Base-by-base conservation (phyloP, 2,888 invertebrate species). In the Ophioninae sp. region DNA sequence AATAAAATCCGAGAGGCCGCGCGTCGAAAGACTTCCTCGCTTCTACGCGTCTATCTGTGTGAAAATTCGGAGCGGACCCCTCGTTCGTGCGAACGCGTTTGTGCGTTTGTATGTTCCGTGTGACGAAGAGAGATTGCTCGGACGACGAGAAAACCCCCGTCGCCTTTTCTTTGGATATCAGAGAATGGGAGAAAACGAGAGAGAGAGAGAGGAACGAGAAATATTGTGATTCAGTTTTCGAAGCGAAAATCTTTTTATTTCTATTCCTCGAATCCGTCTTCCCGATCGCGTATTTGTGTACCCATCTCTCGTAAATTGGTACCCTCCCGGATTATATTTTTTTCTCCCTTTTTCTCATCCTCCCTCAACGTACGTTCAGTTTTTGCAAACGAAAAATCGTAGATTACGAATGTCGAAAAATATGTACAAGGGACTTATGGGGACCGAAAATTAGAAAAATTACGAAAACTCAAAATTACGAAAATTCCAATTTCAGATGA, bases 1-100 rank as follows among this genome's bases (percentile, higher is more conserved):
- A 89, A 89, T 89, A 89, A 89, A 89, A 88, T 88, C 87, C 89
- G 86, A 57, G 86, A 59, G 86, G 89, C 89, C 89, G 87, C 89
- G 89, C 88, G 84, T 44, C 81, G 82, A 82, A 79, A 82, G 87
- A 87, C 89, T 89, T 89, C 87, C 88, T 88, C 83, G 81, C 85
- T 87, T 85, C 85, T 20, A 10, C 85, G 78, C 69, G 62, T 44
- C 10, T 44, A 44, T 44, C 10, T 10, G 8, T 44, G 84, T 70
- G n/a, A 61, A 44, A 30, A 73, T 73, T 73, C 10, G 41, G 23
- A 74, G 64, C 23, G 20, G n/a, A n/a, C n/a, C n/a, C n/a, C 50
- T 64, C 59, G 37, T n/a, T n/a, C n/a, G n/a, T n/a, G n/a, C n/a
- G n/a, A n/a, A n/a, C n/a, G n/a, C n/a, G n/a, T n/a, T n/a, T n/a